A percentile compares a stretch with the other conserved stretches of the same genome.
These are phyloP conservation scores for Hippoglossus hippoglossus DNA, from an alignment of 2,797 vertebrate species.

Conservation along the genomic window DNA sequence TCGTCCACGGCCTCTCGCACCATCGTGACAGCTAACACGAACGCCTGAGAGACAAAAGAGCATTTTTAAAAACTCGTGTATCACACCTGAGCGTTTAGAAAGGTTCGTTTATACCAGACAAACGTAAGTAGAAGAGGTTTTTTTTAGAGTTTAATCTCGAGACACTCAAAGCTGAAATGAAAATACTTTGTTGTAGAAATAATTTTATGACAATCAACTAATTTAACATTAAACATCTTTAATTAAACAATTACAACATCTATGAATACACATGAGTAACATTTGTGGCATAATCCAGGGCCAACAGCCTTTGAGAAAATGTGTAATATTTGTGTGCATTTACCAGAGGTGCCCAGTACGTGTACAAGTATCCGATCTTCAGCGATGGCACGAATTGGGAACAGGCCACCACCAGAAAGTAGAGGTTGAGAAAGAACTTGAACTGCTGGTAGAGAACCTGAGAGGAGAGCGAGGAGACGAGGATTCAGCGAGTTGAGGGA, in stretches of 20 bases:
- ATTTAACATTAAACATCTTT: too few relatives aligned
- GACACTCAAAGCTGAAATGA: too few relatives aligned
- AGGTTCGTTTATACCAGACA: background rate
- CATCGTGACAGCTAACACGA: constrained; percentile 95
- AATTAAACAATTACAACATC: too few relatives aligned
- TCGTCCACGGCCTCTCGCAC: constrained; percentile 95
- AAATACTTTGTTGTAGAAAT: too few relatives aligned
- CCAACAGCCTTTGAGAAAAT: too few relatives aligned
- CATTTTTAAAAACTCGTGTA: background rate
- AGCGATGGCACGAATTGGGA: constrained; percentile 96
- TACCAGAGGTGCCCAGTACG: constrained; percentile 99
- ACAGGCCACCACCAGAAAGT: constrained; percentile 97
- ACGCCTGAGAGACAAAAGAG: constrained; percentile 83
- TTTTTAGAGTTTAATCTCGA: too few relatives aligned
- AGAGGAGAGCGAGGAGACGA: constrained; percentile 60
- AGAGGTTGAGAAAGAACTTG: constrained; percentile 99
- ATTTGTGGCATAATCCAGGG: background rate
- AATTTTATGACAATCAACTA: too few relatives aligned
- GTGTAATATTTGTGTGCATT: constrained; percentile 50
- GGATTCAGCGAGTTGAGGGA: constrained; percentile 29
- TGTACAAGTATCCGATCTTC: constrained; percentile 98
- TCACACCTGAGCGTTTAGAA: background rate
- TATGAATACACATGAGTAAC: background rate
- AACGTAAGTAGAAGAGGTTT: too few relatives aligned
- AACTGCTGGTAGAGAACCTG: constrained; percentile 99